Percentiles rank a stretch among this genome's conserved stretches.
phyloP scores from a whole-genome alignment of 2,797 vertebrate species.

The Pseudochirops cupreus region DNA sequence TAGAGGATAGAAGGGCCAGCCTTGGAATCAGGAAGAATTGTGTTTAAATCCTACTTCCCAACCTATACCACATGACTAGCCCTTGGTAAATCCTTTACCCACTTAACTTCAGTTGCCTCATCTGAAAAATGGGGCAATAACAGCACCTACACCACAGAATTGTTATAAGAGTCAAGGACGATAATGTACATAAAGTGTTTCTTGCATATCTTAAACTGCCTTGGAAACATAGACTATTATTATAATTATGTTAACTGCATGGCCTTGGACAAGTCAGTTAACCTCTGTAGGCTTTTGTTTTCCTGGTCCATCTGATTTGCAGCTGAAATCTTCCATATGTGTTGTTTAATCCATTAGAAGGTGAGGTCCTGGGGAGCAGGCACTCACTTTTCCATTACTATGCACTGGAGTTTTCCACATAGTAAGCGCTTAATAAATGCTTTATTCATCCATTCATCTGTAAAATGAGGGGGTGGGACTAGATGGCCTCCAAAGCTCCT shows the following conservation, averaged over 20 bases:
- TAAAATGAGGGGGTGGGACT: background rate
- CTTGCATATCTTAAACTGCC: background rate
- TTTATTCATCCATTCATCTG: conserved; percentile 2
- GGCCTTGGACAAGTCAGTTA: background rate
- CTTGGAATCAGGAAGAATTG: background rate
- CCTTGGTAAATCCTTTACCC: background rate
- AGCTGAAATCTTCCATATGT: background rate
- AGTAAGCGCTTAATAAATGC: background rate
- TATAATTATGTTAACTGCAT: background rate
- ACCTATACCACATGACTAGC: background rate
- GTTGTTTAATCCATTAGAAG: background rate
- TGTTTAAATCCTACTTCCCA: background rate
- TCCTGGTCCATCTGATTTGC: background rate
- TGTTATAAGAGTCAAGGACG: background rate
- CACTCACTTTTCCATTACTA: background rate
- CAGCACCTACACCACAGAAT: background rate
- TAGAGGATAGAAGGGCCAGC: background rate
- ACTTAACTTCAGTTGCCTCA: background rate
- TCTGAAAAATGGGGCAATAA: background rate
- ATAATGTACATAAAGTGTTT: background rate
- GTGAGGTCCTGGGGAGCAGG: background rate
- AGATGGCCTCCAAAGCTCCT: background rate
- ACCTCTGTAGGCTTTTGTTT: background rate
- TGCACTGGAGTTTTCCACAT: background rate
- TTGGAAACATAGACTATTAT: background rate